Base-by-base conservation (phyloP, 2,888 invertebrate species). In the Trichogramma dendrolimi region DNA sequence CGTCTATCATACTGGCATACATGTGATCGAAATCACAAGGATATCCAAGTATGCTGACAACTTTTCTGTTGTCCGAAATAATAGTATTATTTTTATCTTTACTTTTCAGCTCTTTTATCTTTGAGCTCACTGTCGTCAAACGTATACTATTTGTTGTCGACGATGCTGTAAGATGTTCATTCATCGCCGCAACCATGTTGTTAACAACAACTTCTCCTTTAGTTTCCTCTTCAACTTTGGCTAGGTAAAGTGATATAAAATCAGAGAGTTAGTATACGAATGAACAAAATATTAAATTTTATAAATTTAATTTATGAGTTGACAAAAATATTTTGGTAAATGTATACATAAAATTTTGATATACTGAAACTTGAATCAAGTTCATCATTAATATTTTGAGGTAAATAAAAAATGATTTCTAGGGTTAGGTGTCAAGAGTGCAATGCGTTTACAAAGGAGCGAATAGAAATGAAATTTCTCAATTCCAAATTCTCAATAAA, bases 11-110 rank as follows among this genome's bases (percentile, higher is more conserved):
- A 72, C 87, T 87, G 49, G 88, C 87, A 78, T 89, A 89, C 79
- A 89, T 85, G 79, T 89, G 89, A 81, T 89, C 89, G 72, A 87
- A 87, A 69, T 81, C 81, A 71, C 80, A 80, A 54, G 87, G 84
- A 72, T 85, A 85, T 76, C 83, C 85, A 71, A 86, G 77, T 71
- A 85, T 80, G 60, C 84, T 82, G 48, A 71, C 69, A 58, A 70
- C 69, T 8, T 71, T 68, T 43, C 61, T 63, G 49, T 61, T 62
- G 58, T 70, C 70, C 60, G 67, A 69, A 54, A 66, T 60, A 67
- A 63, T 61, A 62, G 67, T 58, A 14, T 63, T 63, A 8, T 57
- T 60, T 53, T 62, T 61, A 58, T 50, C 54, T 4, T 62, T 62
- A 10, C 67, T 64, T 53, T 67, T 67, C 42, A 61, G 59, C 43